These are phyloP conservation scores for Ormyrus thymus DNA, from an alignment of 2,888 invertebrate species.

Conservation along the genomic window DNA sequence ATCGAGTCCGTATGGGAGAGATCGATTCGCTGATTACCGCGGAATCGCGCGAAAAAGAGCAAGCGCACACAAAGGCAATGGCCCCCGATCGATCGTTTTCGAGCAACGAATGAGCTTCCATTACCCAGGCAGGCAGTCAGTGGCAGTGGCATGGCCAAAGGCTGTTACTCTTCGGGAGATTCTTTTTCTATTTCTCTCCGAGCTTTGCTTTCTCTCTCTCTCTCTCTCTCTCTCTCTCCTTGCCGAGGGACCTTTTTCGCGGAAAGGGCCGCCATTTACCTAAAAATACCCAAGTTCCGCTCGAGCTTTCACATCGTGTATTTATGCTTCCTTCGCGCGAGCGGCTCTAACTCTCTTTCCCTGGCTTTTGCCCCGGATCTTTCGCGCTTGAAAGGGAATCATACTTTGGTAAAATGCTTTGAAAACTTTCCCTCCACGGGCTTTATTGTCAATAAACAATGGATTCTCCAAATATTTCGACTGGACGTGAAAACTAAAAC, in stretches of 20 bases:
- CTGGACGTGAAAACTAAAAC: not conserved
- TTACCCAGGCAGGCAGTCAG: constrained; percentile 46
- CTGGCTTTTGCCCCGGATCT: too few species aligned
- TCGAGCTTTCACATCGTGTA: constrained; percentile 22
- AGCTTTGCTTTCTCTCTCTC: not conserved
- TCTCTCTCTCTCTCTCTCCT: not conserved
- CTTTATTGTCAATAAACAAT: not conserved
- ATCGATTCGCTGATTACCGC: constrained; percentile 57
- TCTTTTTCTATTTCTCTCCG: constrained; percentile 27
- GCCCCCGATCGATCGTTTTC: constrained; percentile 44
- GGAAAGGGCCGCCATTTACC: constrained; percentile 31
- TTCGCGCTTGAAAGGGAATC: not conserved
- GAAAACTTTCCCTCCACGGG: not conserved
- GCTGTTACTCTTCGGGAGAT: constrained; percentile 44
- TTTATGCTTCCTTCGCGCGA: constrained; percentile 7
- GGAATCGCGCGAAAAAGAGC: constrained; percentile 54
- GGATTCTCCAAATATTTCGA: not conserved
- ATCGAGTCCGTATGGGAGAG: constrained; percentile 43
- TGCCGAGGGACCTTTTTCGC: constrained; percentile 9
- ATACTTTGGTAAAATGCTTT: constrained; percentile 19
- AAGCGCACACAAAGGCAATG: constrained; percentile 27
- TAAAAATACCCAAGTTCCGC: constrained; percentile 26
- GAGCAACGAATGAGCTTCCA: constrained; percentile 51
- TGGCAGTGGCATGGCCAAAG: constrained; percentile 30
- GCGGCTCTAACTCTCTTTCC: too few species aligned